Percentiles rank a stretch among this genome's conserved stretches.
Evolutionary conservation across 37 sponge, comb jelly and placozoan species (phyloP).

Genomic region (Beroe forskalii): DNA sequence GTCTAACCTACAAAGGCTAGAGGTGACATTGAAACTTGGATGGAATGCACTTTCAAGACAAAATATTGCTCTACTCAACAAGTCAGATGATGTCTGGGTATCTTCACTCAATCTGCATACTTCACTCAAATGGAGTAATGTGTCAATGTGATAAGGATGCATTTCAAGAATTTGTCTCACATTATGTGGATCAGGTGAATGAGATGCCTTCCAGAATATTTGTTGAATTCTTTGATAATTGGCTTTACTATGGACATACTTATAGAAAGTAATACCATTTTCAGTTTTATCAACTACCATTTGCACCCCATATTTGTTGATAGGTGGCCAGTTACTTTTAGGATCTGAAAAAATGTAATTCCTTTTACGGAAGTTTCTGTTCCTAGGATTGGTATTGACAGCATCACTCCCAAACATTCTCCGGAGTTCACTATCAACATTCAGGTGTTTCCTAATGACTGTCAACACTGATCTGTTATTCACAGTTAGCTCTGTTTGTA

Average conservation of each 20-base stretch:
- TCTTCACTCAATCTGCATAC: conserved; percentile 92
- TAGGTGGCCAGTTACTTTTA: conserved; percentile 37
- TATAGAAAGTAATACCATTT: conserved; percentile 16
- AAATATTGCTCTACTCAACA: conserved; percentile 83
- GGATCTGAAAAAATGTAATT: conserved; percentile 38
- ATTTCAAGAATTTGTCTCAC: conserved; percentile 70
- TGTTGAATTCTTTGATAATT: conserved; percentile 47
- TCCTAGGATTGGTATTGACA: conserved; percentile 22
- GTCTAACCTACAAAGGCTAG: conserved; percentile 78
- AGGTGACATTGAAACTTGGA: conserved; percentile 82
- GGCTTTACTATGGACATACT: conserved; percentile 53
- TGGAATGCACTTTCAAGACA: conserved; percentile 88
- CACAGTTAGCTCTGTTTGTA: no score
- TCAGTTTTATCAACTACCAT: conserved; percentile 21
- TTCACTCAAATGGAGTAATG: conserved; percentile 92
- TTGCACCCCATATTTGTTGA: conserved; percentile 47
- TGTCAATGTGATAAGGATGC: conserved; percentile 94
- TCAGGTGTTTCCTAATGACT: conserved; percentile 67
- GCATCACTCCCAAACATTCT: conserved; percentile 91
- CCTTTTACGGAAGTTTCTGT: background rate
- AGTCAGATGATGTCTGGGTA: conserved; percentile 85
- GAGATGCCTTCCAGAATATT: conserved; percentile 51
- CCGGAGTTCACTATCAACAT: conserved; percentile 86
- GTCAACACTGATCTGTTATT: background rate
- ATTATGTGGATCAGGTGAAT: conserved; percentile 7